Base-by-base conservation (phyloP, 1,140 invertebrate species). In the Mercenaria mercenaria region DNA sequence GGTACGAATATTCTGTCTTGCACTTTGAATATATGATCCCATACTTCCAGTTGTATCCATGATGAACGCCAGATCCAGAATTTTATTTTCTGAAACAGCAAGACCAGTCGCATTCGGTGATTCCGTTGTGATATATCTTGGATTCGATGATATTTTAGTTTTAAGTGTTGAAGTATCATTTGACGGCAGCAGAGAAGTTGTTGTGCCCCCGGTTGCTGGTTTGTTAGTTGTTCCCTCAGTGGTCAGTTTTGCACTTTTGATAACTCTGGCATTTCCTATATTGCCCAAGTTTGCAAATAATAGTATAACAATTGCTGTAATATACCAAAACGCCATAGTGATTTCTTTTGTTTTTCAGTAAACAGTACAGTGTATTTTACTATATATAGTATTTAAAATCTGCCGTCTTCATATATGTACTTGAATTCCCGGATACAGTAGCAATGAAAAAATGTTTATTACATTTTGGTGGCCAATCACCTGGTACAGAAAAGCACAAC, bases 21-120 rank as follows among this genome's bases (percentile, higher is more conserved):
- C 84, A 1, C n/a, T 87, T 4, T 77, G 29, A 13, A 87, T 87
- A 32, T 79, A 87, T 39, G 84, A 74, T 43, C 50, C 39, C 84
- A 87, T 87, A 87, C 84, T 87, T 29, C 84, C 84, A 11, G 84
- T 87, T 32, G 72, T 76, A n/a, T 87, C 84, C 74, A 87, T 79
- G 6, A 87, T 87, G 37, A 87, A 87, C 32, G 84, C 84, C 37
- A 87, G 39, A 79, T 87, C 84, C 15, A 87, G 56, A 56, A 20
- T 56, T 20, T 23, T 56, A 20, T 23, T 56, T 23, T 56, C 15
- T 23, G 52, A 56, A 13, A 56, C 52, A 23, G 52, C 15, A 56
- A 23, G 52, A 13, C n/a, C 20, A 23, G 52, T 56, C 15, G n/a
- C 15, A 23, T 56, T 23, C 20, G 52, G 52, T 56, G 52, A 23